Conservation (phyloP, 2,113 vertebrate genomes). For the Trichomycterus rosablanca region DNA sequence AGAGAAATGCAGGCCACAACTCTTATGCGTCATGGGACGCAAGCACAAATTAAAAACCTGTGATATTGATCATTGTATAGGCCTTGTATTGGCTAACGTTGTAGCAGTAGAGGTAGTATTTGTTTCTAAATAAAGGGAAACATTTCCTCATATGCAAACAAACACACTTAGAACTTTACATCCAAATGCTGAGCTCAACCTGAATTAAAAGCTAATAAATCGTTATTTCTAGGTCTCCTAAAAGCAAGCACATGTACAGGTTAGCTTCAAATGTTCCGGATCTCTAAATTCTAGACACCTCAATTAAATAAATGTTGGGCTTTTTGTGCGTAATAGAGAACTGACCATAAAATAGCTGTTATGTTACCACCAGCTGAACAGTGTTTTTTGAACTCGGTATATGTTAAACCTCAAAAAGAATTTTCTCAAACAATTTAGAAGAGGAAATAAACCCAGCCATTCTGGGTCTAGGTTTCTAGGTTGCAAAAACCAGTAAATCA, state of each 20-base stretch:
- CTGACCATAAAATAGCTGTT: neutral
- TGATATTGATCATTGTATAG: too few relatives aligned
- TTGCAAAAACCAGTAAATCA: slow-evolving; percentile 1
- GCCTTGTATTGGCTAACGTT: too few relatives aligned
- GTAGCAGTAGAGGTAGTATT: too few relatives aligned
- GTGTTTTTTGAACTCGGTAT: neutral
- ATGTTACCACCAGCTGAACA: neutral
- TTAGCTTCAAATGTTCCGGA: neutral
- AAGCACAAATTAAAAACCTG: too few relatives aligned
- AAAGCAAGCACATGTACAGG: too few relatives aligned
- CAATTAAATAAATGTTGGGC: neutral
- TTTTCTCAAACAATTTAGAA: slow-evolving; percentile 2
- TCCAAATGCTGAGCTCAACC: too few relatives aligned
- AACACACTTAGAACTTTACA: too few relatives aligned
- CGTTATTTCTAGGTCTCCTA: neutral
- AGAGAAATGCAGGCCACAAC: too few relatives aligned
- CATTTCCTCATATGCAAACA: too few relatives aligned
- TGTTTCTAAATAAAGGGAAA: too few relatives aligned
- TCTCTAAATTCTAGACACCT: neutral
- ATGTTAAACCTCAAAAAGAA: slow-evolving; percentile 1
- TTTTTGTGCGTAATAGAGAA: neutral
- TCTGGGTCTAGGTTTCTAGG: too few relatives aligned
- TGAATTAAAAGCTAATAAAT: slow-evolving; percentile 9
- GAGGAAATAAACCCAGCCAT: neutral
- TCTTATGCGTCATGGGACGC: too few relatives aligned